Base-by-base conservation (phyloP, 2,113 vertebrate genomes). In the Elgaria multicarinata region DNA sequence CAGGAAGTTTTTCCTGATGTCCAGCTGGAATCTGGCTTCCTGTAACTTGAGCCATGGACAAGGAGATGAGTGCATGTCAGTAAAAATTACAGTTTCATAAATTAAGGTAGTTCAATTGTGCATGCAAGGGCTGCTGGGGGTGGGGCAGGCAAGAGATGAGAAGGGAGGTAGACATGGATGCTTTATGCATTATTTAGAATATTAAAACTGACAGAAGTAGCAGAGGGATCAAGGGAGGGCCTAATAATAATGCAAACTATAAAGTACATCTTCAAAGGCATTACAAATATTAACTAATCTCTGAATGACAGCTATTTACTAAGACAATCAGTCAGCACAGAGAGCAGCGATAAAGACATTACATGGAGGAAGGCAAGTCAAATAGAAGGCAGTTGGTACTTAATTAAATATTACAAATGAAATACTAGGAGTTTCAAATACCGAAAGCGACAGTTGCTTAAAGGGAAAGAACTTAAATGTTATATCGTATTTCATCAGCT, bases 251-350 rank as follows among this genome's bases (percentile, higher is more conserved):
- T 50, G 72, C 81, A 84, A 78, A 85, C 72, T 84, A 76, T 85
- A 22, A 33, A 89, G 82, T 26, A 62, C 42, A 42, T 88, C 39
- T 81, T 82, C 67, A 72, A 72, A 44, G n/a, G 50, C 69, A 82
- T 82, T 74, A 74, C 79, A 88, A 83, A 77, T 85, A 89, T 89
- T 85, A 84, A 85, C 62, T 55, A 79, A 80, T 81, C 62, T 64
- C 33, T 77, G 46, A 85, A 69, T 85, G 74, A 55, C 62, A 85
- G 77, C 74, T 85, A 46, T 44, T 69, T 84, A 85, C 72, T 39
- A 39, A 89, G 81, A 16, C 24, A 89, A 77, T 89, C 72, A 78
- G 44, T 72, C 87, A 62, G 39, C 33, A 44, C 46, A 53, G 44
- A 77, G 62, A 64, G 5, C 76, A n/a, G 26, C 13, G n/a, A 78